These are phyloP conservation scores for Drosophila pandora DNA, from an alignment of 1,140 invertebrate genomes.

Conservation along the genomic window DNA sequence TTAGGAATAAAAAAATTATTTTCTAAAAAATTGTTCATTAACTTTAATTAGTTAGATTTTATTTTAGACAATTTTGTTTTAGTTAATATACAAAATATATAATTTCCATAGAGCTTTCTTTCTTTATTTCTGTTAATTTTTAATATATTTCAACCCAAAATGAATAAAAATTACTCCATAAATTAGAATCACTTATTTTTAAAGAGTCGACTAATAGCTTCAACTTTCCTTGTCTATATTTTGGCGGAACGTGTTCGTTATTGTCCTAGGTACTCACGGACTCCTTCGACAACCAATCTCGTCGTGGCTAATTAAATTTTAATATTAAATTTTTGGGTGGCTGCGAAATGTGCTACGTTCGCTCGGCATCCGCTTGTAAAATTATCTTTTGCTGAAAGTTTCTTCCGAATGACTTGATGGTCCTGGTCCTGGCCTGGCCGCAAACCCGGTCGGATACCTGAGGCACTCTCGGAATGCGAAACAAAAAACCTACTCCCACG, in stretches of 20 bases:
- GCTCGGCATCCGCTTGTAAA: slow-evolving; percentile 28
- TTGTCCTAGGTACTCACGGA: not conserved
- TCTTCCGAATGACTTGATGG: slow-evolving; percentile 18
- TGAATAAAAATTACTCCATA: not conserved
- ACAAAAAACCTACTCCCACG: slow-evolving; percentile 33
- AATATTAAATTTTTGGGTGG: slow-evolving; percentile 69
- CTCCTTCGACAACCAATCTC: slow-evolving; percentile 39
- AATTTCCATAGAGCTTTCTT: no score
- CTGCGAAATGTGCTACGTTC: slow-evolving; percentile 41
- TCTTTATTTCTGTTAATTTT: no score
- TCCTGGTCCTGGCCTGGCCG: not conserved
- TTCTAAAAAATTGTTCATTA: no score
- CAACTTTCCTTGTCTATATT: not conserved
- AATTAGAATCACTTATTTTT: slow-evolving; percentile 8
- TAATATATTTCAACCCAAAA: no score
- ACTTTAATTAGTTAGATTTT: no score
- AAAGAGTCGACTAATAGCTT: not conserved
- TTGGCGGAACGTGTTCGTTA: not conserved
- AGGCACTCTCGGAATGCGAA: slow-evolving; percentile 15
- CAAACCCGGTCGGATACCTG: slow-evolving; percentile 15
- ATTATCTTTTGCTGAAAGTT: slow-evolving; percentile 30
- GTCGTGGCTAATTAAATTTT: slow-evolving; percentile 71
- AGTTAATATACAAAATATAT: no score
- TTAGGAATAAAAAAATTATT: no score
- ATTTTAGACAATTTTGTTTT: no score